These are phyloP conservation scores for Enteromius treurensis DNA, from an alignment of 2,797 vertebrate species.

Conservation along the genomic window DNA sequence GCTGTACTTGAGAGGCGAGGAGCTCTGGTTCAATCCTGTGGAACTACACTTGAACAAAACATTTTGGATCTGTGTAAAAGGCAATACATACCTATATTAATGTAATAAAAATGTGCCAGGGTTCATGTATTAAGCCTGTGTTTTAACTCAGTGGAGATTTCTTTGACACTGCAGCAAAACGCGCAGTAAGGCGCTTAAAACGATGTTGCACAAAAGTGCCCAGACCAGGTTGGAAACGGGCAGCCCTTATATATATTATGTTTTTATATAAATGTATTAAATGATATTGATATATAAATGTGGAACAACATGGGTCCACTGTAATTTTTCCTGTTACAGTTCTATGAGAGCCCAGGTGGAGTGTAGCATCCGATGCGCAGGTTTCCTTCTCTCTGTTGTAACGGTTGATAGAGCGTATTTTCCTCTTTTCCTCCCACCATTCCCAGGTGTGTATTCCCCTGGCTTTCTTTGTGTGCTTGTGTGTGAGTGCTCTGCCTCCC, in stretches of 20 bases:
- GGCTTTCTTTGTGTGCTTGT: background rate
- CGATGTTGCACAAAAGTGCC: too few relatives aligned
- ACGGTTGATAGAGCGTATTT: conserved; percentile 41
- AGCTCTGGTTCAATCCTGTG: too few relatives aligned
- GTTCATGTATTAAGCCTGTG: too few relatives aligned
- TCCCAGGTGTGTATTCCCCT: conserved; percentile 48
- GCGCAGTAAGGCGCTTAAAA: too few relatives aligned
- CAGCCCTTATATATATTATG: background rate
- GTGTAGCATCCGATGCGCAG: background rate
- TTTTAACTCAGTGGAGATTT: too few relatives aligned
- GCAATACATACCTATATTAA: too few relatives aligned
- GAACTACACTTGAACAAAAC: too few relatives aligned
- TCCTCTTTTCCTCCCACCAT: conserved; percentile 52
- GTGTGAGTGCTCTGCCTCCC: conserved; percentile 58
- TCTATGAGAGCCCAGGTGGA: background rate
- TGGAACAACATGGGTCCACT: background rate
- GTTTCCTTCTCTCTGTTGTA: conserved; percentile 45
- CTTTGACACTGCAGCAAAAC: too few relatives aligned
- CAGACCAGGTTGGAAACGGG: background rate
- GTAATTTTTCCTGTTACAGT: background rate
- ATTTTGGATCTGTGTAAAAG: too few relatives aligned
- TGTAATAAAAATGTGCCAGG: too few relatives aligned
- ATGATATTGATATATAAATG: background rate
- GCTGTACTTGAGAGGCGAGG: too few relatives aligned
- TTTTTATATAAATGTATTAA: background rate